These are phyloP conservation scores for Sminthurinus signatus DNA, from an alignment of 1,140 invertebrate species.

Conservation along the genomic window DNA sequence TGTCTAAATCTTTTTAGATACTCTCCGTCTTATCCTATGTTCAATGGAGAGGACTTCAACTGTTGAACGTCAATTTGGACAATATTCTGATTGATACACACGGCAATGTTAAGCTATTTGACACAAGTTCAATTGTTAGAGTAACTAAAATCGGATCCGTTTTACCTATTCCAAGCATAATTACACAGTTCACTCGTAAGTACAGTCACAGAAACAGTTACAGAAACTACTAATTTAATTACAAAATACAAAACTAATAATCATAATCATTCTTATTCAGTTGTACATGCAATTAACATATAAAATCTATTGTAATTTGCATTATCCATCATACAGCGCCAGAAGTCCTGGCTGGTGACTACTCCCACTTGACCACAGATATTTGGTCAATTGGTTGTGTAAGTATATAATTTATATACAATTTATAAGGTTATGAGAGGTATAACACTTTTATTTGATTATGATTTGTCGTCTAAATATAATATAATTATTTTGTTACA, in stretches of 20 bases:
- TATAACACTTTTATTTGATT: too few relatives aligned
- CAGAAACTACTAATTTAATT: too few relatives aligned
- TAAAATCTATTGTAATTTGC: too few relatives aligned
- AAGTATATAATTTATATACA: too few relatives aligned
- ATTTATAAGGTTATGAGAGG: too few relatives aligned
- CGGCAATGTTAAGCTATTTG: slow-evolving; percentile 12
- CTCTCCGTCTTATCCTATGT: slow-evolving; percentile 84
- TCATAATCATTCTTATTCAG: too few relatives aligned
- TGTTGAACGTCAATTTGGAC: slow-evolving; percentile 90
- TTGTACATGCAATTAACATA: too few relatives aligned
- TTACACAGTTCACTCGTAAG: slow-evolving; percentile 8
- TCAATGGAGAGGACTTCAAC: slow-evolving; percentile 84
- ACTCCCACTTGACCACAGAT: slow-evolving; percentile 81
- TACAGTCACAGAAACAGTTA: too few relatives aligned
- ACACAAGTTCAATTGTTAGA: neutral
- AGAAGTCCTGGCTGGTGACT: slow-evolving; percentile 80
- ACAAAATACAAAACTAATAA: too few relatives aligned
- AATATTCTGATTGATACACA: slow-evolving; percentile 51
- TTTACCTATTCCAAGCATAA: slow-evolving; percentile 3
- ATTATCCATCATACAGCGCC: slow-evolving; percentile 58
- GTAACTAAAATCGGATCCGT: slow-evolving; percentile 11
- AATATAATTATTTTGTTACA: too few relatives aligned
- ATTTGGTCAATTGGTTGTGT: slow-evolving; percentile 93
- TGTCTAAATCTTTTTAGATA: slow-evolving; percentile 49
- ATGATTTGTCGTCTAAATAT: too few relatives aligned